Percentiles rank a stretch among this genome's conserved stretches.
phyloP scores from a whole-genome alignment of 2,113 vertebrate genomes.

The Poecilia latipinna region DNA sequence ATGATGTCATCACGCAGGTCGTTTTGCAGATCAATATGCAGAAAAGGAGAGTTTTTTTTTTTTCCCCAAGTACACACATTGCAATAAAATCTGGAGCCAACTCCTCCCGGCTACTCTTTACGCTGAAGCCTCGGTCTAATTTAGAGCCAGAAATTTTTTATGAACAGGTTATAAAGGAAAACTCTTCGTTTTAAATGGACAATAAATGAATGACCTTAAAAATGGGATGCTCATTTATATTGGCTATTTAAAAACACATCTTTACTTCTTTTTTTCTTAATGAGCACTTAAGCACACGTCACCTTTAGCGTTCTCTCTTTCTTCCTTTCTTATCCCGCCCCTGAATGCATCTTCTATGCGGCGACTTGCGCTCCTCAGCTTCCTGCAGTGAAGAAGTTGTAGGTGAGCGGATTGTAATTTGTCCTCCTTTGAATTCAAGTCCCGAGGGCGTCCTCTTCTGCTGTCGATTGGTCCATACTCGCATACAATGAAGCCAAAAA shows the following conservation, averaged over 20 bases:
- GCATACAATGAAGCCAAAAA: background rate
- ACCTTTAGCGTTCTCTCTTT: slow-evolving; percentile 48
- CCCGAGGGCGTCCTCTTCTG: slow-evolving; percentile 21
- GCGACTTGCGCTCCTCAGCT: background rate
- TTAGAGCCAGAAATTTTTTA: slow-evolving; percentile 25
- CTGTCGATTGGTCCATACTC: background rate
- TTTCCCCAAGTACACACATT: background rate
- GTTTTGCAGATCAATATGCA: background rate
- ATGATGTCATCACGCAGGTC: background rate
- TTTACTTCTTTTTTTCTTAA: slow-evolving; percentile 40
- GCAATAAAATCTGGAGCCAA: background rate
- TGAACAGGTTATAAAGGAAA: slow-evolving; percentile 54
- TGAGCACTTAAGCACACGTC: slow-evolving; percentile 70
- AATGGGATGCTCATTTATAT: slow-evolving; percentile 70
- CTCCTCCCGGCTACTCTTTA: slow-evolving; percentile 17
- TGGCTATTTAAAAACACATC: slow-evolving; percentile 71
- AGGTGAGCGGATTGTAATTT: background rate
- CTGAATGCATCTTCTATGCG: slow-evolving; percentile 30
- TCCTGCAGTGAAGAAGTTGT: background rate
- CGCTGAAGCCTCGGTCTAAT: slow-evolving; percentile 28
- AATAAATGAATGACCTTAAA: slow-evolving; percentile 74
- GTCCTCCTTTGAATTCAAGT: background rate
- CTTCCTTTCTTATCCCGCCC: slow-evolving; percentile 8
- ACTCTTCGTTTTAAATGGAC: slow-evolving; percentile 69
- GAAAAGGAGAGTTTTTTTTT: slow-evolving; percentile 4